Base-by-base conservation (phyloP, 2,888 invertebrate genomes). In the Sericinus montela region DNA sequence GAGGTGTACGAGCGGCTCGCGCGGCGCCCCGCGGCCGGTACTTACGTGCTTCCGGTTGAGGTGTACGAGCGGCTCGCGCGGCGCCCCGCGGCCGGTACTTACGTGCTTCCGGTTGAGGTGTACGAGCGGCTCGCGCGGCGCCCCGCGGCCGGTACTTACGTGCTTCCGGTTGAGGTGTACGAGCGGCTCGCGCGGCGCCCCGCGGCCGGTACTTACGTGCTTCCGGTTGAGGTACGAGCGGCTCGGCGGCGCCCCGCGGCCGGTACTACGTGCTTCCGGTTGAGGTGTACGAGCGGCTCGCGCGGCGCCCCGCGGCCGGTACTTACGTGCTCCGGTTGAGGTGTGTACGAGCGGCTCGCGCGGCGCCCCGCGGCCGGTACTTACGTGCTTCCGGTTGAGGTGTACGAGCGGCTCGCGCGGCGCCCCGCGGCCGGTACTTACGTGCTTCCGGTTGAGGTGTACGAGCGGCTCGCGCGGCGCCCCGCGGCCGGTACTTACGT, bases 141-240 rank as follows among this genome's bases (percentile, higher is more conserved):
- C 40, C 1, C 65, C 61, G 71, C 67, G 16, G 68, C 61, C 23
- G 23, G 23, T 23, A 23, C 23, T 23, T 3, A 23, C 23, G 23
- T 23, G 23, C 23, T 23, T 23, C 23, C 94, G 93, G 75, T 96
- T 96, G 67, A 95, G 91, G 62, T 93, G 90, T 49, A 95, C 95
- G 0, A 96, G 73, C 10, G 96, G 73, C 58, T 94, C 93, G 1
- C 95, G 79, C 1, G 95, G 69, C 1, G 65, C 0, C 95, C 95
- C 15, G 94, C 81, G 0, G 93, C 92, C n/a, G n/a, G n/a, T n/a
- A n/a, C n/a, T n/a, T n/a, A n/a, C n/a, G n/a, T n/a, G n/a, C n/a
- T n/a, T n/a, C n/a, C n/a, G n/a, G n/a, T n/a, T n/a, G n/a, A n/a
- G n/a, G 34, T 94, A 90, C 0, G 94, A 86, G 48, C 90, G 88